Evolutionary conservation across 1,140 invertebrate species (phyloP).

Genomic region (Nylanderia fulva): DNA sequence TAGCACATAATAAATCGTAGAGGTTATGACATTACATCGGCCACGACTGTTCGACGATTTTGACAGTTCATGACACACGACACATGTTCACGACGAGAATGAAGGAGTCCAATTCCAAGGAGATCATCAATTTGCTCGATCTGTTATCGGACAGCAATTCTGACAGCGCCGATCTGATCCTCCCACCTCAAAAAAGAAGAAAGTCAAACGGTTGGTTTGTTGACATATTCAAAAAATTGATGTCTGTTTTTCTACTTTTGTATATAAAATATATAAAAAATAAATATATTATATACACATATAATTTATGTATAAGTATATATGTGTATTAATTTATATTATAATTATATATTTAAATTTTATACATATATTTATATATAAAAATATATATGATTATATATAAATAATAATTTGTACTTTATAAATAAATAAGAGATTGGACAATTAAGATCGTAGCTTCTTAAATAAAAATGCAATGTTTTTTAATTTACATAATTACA

Average conservation of each 20-base stretch:
- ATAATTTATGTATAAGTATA: too few relatives aligned
- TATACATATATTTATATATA: too few relatives aligned
- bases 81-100: slow-evolving; percentile 70
- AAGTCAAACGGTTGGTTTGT: slow-evolving; percentile 81
- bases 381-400: too few relatives aligned
- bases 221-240: neutral
- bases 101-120: slow-evolving; percentile 87
- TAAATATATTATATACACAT: too few relatives aligned
- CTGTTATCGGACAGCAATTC: slow-evolving; percentile 88
- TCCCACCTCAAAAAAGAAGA: slow-evolving; percentile 87
- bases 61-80: slow-evolving; percentile 45
- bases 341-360: too few relatives aligned
- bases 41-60: neutral
- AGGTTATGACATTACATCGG: slow-evolving; percentile 71
- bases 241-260: neutral
- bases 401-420: too few relatives aligned
- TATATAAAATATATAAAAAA: too few relatives aligned
- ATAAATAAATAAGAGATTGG: too few relatives aligned
- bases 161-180: slow-evolving; percentile 87
- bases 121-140: slow-evolving; percentile 88
- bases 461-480: neutral
- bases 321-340: too few relatives aligned
- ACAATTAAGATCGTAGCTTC: too few relatives aligned
- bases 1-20: neutral
- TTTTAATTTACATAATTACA: slow-evolving; percentile 65